phyloP scores from a whole-genome alignment of 1,140 invertebrate species.

The Hermatobates lingyangjiaoensis region DNA sequence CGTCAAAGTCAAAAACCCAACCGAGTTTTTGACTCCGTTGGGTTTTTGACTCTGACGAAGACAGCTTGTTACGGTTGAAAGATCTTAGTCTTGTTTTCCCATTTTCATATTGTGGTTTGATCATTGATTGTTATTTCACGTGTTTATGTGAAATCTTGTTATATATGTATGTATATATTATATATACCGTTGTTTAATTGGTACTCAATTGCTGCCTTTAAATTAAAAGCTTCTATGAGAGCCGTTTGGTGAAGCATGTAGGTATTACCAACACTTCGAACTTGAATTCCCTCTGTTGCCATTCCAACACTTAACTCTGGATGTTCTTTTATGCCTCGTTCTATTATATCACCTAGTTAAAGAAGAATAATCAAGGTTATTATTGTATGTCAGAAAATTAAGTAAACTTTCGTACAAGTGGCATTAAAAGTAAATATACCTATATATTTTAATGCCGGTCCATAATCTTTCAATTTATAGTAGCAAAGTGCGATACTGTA shows the following conservation, averaged over 20 bases:
- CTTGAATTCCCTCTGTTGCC: slow-evolving; percentile 93
- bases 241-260: slow-evolving; percentile 89
- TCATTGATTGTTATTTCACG: no score
- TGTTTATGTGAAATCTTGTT: no score
- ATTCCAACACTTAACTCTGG: slow-evolving; percentile 94
- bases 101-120: no score
- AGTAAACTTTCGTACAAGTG: not conserved
- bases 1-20: no score
- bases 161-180: no score
- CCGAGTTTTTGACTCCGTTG: no score
- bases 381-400: not conserved
- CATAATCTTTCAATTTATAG: slow-evolving; percentile 85
- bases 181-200: slow-evolving; percentile 88
- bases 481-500: slow-evolving; percentile 95
- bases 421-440: slow-evolving; percentile 27
- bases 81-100: no score
- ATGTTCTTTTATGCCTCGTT: slow-evolving; percentile 88
- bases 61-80: no score
- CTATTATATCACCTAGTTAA: slow-evolving; percentile 73
- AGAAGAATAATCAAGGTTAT: slow-evolving; percentile 2
- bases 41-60: no score
- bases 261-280: slow-evolving; percentile 93
- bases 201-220: slow-evolving; percentile 97
- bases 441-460: slow-evolving; percentile 72
- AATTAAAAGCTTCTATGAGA: slow-evolving; percentile 92